Base-by-base conservation (phyloP, 2,113 vertebrate species). In the Vidua chalybeata region DNA sequence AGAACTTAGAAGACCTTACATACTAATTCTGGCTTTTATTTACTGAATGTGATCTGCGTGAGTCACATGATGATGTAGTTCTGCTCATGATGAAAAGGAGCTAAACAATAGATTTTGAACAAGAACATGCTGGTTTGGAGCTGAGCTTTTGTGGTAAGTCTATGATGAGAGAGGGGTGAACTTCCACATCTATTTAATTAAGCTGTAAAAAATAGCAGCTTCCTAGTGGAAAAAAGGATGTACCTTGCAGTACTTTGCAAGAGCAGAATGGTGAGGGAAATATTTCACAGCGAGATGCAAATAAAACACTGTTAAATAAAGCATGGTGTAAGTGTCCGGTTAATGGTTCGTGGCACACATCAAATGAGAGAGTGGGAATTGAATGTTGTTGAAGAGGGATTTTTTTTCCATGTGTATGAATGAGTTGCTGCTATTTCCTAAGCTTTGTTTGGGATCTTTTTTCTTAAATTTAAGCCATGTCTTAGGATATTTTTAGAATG, bases 61-160 rank as follows among this genome's bases (percentile, higher is more conserved):
- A 67, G n/a, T 64, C 51, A 33, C 31, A 0, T 55, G 21, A 12
- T 41, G 10, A 2, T 74, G 26, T 54, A 1, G 54, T 62, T 41
- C 46, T 82, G 1, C 69, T 83, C 39, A 0, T 18, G 35, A 17
- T 33, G 76, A 41, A 77, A 79, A 39, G 14, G 45, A 80, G 59
- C 37, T 83, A 16, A 73, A 73, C 67, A 28, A 30, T 64, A 67
- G 80, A n/a, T 88, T 73, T 30, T 88, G 71, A 83, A 20, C 8
- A 67, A 31, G 31, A 15, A 24, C 14, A 0, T 77, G 68, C 72
- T 84, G 55, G 10, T 80, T 64, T 31, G 75, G 46, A 89, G 43
- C 76, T 95, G 76, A 78, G 59, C 45, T 90, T 39, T 48, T 74
- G 43, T 86, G 94, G 91, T 90, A 90, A 93, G 88, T 96, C 67